Evolutionary conservation across 1,140 invertebrate genomes (phyloP).

Genomic region (Galleria mellonella): DNA sequence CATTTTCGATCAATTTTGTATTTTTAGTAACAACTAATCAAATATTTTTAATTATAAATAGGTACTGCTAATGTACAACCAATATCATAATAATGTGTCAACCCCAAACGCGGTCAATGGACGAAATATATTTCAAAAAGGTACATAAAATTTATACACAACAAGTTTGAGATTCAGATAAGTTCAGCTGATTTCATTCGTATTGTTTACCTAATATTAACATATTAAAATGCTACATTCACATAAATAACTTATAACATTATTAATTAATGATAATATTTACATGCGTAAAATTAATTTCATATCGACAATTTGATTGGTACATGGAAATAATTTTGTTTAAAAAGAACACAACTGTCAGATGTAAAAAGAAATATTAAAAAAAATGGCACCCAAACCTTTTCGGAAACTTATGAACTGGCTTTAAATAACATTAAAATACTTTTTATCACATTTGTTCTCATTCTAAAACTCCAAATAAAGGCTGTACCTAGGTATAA

Average conservation of each 20-base stretch:
- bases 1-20: constrained; percentile 59
- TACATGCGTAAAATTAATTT: constrained; percentile 51
- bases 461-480: constrained; percentile 38
- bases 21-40: constrained; percentile 73
- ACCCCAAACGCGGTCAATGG: constrained; percentile 50
- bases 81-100: constrained; percentile 52
- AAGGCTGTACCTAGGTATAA: constrained; percentile 29
- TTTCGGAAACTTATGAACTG: constrained; percentile 18
- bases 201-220: constrained; percentile 60
- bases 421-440: constrained; percentile 45
- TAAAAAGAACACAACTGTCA: constrained; percentile 48
- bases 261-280: constrained; percentile 43
- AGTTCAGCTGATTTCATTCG: constrained; percentile 64
- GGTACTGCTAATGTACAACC: constrained; percentile 60
- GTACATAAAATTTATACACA: constrained; percentile 54
- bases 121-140: constrained; percentile 61
- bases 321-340: constrained; percentile 23
- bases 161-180: constrained; percentile 64
- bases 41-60: constrained; percentile 71
- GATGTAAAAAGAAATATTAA: constrained; percentile 32
- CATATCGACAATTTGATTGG: constrained; percentile 35
- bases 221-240: constrained; percentile 60
- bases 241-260: constrained; percentile 69
- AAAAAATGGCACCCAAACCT: constrained; percentile 38
- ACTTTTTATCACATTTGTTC: constrained; percentile 58